Base-by-base conservation (phyloP, 2,797 vertebrate genomes). In the Spinibarbus caldwelli region DNA sequence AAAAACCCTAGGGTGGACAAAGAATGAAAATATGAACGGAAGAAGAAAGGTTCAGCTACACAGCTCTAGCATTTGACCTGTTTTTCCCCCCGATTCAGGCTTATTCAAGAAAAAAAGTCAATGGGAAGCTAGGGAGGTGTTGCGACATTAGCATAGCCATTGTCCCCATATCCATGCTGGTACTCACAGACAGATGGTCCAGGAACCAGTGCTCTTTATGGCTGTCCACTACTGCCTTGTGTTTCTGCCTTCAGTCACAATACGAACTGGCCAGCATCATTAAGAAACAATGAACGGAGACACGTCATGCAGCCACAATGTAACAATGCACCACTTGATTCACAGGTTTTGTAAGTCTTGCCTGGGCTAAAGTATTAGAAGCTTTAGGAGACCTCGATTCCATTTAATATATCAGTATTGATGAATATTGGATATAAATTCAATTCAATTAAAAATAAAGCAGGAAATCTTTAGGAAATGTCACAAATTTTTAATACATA, bases 151-250 rank as follows among this genome's bases (percentile, higher is more conserved):
- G 80, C 90, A 89, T 90, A 90, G 34, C 47, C 82, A 88, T 90
- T 92, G 85, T 91, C 64, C 86, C 43, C 41, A 76, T 52, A 26
- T 47, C 52, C 87, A 83, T 38, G 57, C 67, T 6, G 36, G 64
- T 36, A 57, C 72, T 68, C 62, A 64, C 17, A 86, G 91, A 90
- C 93, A 93, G 93, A 93, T 92, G 92, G 92, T 85, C 68, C 34
- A 8, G 80, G 84, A 88, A 68, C 77, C 83, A 91, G 83, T 71
- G 15, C 82, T 78, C 72, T 86, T 85, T 82, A 78, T 83, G 29
- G 49, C 31, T 10, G 47, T 70, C 38, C 78, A 80, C 43, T 86
- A 64, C 45, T 36, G 82, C 72, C 47, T 59, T 64, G 83, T 23
- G 66, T 59, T 85, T 57, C 45, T 31, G 19, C 41, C 70, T 34